Evolutionary conservation across 2,888 invertebrate genomes (phyloP).

Genomic region (Teinopalpus imperialis): DNA sequence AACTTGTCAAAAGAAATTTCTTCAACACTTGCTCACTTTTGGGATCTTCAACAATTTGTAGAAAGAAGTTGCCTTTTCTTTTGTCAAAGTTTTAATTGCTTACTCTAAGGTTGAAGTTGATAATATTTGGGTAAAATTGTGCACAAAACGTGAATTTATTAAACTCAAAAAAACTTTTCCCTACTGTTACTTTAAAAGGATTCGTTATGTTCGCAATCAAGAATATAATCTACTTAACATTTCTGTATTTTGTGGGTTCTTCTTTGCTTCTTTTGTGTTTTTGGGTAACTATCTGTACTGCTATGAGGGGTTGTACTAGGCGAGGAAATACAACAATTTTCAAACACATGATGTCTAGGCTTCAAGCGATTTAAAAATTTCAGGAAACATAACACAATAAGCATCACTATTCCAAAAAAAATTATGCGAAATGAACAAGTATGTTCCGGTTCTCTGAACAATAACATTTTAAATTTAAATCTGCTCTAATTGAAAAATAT

Average conservation of each 20-base stretch:
- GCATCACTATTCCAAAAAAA: constrained; percentile 16
- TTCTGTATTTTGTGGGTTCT: constrained; percentile 8
- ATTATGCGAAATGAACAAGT: constrained; percentile 12
- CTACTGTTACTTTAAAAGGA: not conserved
- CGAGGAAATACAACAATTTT: too few species aligned
- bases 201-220: not conserved
- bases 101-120: constrained; percentile 35
- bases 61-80: constrained; percentile 34
- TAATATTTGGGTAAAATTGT: constrained; percentile 4
- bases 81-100: constrained; percentile 44
- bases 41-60: constrained; percentile 32
- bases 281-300: not conserved
- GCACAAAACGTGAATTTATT: too few species aligned
- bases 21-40: constrained; percentile 31
- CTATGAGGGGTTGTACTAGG: constrained; percentile 1
- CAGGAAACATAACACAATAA: constrained; percentile 14
- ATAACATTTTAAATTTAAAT: constrained; percentile 11
- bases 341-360: constrained; percentile 1
- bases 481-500: not conserved
- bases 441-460: constrained; percentile 15
- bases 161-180: too few species aligned
- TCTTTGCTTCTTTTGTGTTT: constrained; percentile 5
- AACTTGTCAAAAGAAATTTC: constrained; percentile 28
- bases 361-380: constrained; percentile 19
- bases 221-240: constrained; percentile 1